Conservation (phyloP, 1,140 invertebrate species). For the Drosophila triauraria region DNA sequence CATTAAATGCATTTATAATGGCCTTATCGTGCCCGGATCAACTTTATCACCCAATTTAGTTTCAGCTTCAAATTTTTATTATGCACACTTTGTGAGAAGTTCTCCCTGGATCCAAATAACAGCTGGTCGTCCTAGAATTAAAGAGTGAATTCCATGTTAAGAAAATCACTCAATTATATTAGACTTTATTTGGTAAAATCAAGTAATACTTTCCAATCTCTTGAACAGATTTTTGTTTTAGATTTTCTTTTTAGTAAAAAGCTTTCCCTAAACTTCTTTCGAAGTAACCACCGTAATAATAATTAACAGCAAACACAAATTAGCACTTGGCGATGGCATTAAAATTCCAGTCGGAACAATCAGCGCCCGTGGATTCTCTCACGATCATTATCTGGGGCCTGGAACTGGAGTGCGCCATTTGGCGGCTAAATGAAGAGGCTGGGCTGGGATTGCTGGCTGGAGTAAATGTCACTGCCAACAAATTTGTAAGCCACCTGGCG, state of each 20-base stretch:
- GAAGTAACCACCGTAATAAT: constrained; percentile 32
- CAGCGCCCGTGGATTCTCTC: constrained; percentile 65
- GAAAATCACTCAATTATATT: not conserved
- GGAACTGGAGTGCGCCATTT: constrained; percentile 50
- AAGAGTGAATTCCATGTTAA: not conserved
- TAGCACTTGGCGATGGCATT: constrained; percentile 67
- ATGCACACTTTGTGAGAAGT: constrained; percentile 49
- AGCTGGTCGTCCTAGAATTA: not conserved
- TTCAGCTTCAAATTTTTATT: constrained; percentile 65
- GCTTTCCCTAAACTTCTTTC: not conserved
- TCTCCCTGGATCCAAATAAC: not conserved
- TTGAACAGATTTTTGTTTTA: not conserved
- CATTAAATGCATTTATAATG: constrained; percentile 83
- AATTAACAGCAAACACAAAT: constrained; percentile 71
- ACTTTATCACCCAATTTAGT: constrained; percentile 78
- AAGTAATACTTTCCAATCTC: too few species aligned
- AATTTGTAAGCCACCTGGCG: constrained; percentile 57
- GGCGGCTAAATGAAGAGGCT: constrained; percentile 46
- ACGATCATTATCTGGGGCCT: constrained; percentile 71
- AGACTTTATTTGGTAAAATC: too few species aligned
- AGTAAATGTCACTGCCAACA: constrained; percentile 74
- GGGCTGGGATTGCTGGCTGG: constrained; percentile 34
- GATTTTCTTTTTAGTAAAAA: not conserved
- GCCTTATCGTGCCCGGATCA: constrained; percentile 77
- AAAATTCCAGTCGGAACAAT: constrained; percentile 70